Evolutionary conservation across 2,113 vertebrate genomes (phyloP).

Genomic region (Apistogramma diplotaenia): DNA sequence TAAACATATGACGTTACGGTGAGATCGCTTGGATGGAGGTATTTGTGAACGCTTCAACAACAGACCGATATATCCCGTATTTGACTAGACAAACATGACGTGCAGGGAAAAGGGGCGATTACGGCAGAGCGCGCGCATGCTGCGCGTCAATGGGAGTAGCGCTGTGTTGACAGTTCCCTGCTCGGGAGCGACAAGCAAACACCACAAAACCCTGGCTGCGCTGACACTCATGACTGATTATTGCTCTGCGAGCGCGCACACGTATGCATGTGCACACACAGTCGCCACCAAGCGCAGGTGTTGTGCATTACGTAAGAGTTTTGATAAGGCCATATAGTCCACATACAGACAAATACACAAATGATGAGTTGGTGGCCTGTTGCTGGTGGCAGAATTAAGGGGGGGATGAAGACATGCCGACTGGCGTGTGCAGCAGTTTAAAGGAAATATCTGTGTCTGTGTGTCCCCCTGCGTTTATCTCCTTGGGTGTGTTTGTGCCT

Average conservation of each 20-base stretch:
- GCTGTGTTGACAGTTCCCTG: conserved; percentile 71
- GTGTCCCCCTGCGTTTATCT: not conserved
- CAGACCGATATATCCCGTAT: conserved; percentile 47
- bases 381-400: conserved; percentile 39
- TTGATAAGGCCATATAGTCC: conserved; percentile 42
- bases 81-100: conserved; percentile 68
- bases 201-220: conserved; percentile 32
- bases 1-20: not conserved
- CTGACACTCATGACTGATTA: conserved; percentile 53
- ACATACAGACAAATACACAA: not conserved
- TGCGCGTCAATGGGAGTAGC: conserved; percentile 58
- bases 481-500: conserved; percentile 17
- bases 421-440: conserved; percentile 52
- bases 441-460: conserved; percentile 28
- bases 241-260: conserved; percentile 30
- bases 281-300: conserved; percentile 10
- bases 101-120: conserved; percentile 45
- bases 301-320: conserved; percentile 37
- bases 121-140: conserved; percentile 48
- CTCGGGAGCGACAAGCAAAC: conserved; percentile 66
- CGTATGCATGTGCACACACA: not conserved
- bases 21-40: conserved; percentile 9
- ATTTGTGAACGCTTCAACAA: conserved; percentile 18
- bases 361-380: conserved; percentile 20
- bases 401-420: conserved; percentile 37